Evolutionary conservation across 2,888 invertebrate species (phyloP), one percentile per base, ranked within the genome.

Genomic region (Oscheius sp.): DNA sequence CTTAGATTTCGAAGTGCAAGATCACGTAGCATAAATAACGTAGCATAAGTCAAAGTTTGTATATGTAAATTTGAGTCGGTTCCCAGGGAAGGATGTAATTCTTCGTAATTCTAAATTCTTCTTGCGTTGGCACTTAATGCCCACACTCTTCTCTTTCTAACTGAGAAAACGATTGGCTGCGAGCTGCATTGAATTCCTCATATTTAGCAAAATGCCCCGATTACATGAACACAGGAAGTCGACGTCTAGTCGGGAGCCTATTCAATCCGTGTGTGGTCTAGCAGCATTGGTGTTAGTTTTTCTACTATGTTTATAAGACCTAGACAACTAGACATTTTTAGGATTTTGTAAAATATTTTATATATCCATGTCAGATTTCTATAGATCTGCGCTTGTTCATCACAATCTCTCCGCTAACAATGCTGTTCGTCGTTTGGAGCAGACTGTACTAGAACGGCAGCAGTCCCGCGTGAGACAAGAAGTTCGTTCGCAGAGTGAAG

Each of bases 151-250:
- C 36, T 36, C 36, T 36, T 36, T 36, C 36, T 36, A 8, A 44
- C 59, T 59, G 59, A 14, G 59, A 59, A 59, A 59, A 59, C 44
- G 59, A 59, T 59, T 59, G 59, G 44, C 8, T 5, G 54, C 54
- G 33, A 54, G 33, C 32, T 32, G 28, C 30, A 54, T 54, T 30
- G 33, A 33, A 33, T 33, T 54, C 33, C 30, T 30, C 49, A 14
- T 49, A 49, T 49, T 54, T 28, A 54, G 33, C 54, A 14, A 30
- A 30, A 17, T 32, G 54, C 33, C 6, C 33, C 32, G 54, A 54
- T 32, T 32, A n/a, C 41, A 41, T 26, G 24, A 59, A 24, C 24
- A 59, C 59, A 59, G 59, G 44, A 59, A 59, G 59, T 59, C 26
- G 14, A 44, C 41, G 20, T n/a, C 51, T 51, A n/a, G n/a, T n/a